phyloP scores from a whole-genome alignment of 1,140 invertebrate genomes.

The Nasonia longicornis region DNA sequence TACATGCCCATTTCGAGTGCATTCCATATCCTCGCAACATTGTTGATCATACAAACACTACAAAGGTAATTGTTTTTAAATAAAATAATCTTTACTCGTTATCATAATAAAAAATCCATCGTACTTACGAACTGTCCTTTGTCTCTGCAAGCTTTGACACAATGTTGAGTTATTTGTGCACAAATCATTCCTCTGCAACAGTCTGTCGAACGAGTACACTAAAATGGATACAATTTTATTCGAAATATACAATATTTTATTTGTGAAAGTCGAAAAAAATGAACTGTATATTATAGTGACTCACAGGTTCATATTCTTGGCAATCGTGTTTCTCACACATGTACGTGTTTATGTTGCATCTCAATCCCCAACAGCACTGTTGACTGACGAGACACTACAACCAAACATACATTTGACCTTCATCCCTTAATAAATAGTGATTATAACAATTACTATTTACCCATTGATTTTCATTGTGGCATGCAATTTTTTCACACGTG shows the following conservation, averaged over 20 bases:
- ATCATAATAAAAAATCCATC: background rate
- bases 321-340: background rate
- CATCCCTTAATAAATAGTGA: too few relatives aligned
- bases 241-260: too few relatives aligned
- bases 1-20: background rate
- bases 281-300: background rate
- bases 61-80: background rate
- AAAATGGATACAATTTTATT: background rate
- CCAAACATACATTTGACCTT: background rate
- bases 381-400: background rate
- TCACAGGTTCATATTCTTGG: background rate
- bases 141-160: background rate
- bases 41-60: background rate
- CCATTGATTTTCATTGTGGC: background rate
- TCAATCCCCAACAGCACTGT: constrained; percentile 15
- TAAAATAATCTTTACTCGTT: background rate
- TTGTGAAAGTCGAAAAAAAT: too few relatives aligned
- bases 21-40: background rate
- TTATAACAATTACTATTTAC: background rate
- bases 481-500: background rate
- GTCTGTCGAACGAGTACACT: background rate
- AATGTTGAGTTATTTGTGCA: background rate
- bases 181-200: constrained; percentile 5
- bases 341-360: background rate
- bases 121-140: background rate